Evolutionary conservation across 2,113 vertebrate species (phyloP).

Genomic region (Cervus canadensis): DNA sequence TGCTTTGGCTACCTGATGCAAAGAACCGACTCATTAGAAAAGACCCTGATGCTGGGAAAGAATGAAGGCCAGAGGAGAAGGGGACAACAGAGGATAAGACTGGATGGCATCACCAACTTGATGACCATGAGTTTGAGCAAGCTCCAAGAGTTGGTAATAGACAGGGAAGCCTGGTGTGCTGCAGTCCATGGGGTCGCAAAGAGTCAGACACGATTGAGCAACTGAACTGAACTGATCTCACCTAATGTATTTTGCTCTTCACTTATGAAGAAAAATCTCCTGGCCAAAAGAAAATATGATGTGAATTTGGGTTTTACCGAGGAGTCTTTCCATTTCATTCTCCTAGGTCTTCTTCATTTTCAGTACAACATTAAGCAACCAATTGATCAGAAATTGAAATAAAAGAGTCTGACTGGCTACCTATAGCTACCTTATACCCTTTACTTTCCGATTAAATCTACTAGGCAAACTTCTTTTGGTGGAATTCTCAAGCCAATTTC

Average conservation of each 20-base stretch:
- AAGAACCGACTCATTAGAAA: neutral
- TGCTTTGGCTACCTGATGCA: neutral
- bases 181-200: neutral
- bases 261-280: neutral
- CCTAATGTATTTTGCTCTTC: constrained; percentile 14
- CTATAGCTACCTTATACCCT: neutral
- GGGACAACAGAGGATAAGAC: neutral
- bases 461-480: neutral
- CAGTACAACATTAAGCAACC: neutral
- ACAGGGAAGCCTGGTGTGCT: neutral
- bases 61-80: neutral
- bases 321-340: neutral
- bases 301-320: neutral
- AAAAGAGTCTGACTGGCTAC: neutral
- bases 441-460: neutral
- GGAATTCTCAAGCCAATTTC: neutral
- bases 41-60: neutral
- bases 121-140: neutral
- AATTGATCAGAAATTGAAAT: neutral
- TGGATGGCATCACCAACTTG: neutral
- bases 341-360: neutral
- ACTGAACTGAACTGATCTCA: fast-evolving
- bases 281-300: neutral
- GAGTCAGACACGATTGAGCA: neutral
- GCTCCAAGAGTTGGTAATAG: neutral